These are phyloP conservation scores for Sorex fumeus DNA, from an alignment of 2,113 vertebrate species.

Conservation along the genomic window DNA sequence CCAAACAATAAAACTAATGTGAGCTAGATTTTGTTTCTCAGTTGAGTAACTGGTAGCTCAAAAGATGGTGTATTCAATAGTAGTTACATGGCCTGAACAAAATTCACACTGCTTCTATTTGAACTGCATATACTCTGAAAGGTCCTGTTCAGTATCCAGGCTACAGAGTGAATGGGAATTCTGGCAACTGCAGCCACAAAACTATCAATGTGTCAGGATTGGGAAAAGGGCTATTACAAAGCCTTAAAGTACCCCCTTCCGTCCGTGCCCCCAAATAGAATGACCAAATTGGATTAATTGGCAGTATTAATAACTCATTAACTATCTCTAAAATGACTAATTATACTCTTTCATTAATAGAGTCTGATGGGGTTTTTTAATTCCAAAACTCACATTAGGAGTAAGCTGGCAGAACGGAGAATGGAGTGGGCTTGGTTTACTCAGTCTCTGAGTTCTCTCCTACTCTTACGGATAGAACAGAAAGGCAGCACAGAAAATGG, in stretches of 20 bases:
- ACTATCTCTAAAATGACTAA: slow-evolving; percentile 32
- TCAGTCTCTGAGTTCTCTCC: neutral
- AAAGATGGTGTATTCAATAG: neutral
- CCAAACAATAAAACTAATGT: neutral
- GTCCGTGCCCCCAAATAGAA: neutral
- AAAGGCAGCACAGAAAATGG: neutral
- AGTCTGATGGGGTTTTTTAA: slow-evolving; percentile 29
- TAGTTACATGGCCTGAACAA: neutral
- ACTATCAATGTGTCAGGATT: slow-evolving; percentile 46
- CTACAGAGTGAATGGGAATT: slow-evolving; percentile 30
- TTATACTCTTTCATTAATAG: slow-evolving; percentile 50
- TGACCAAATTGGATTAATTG: slow-evolving; percentile 59
- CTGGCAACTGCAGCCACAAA: neutral
- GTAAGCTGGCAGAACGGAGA: neutral
- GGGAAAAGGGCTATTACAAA: slow-evolving; percentile 44
- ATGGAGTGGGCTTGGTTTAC: neutral
- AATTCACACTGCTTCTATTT: neutral
- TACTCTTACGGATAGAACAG: neutral
- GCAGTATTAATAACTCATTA: slow-evolving; percentile 17
- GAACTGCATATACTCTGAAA: neutral
- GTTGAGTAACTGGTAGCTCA: neutral
- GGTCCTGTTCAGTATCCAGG: neutral
- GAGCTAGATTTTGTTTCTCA: neutral
- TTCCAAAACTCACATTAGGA: slow-evolving; percentile 30
- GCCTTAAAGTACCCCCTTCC: neutral